Base-by-base conservation (phyloP, 2,113 vertebrate genomes). In the Ptychochromis oligacanthus region DNA sequence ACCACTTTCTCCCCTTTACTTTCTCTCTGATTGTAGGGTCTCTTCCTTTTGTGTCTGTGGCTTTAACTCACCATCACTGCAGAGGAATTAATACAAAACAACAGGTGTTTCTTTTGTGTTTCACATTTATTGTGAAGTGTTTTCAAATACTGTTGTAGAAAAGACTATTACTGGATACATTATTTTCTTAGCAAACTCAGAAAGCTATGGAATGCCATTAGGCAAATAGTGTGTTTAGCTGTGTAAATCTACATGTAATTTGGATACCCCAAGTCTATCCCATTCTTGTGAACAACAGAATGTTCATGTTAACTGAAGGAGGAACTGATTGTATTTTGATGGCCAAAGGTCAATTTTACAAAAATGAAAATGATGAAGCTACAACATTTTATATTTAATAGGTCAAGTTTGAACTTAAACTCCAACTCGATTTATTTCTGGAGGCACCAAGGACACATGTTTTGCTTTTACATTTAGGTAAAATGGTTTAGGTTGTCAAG, bases 1-100 rank as follows among this genome's bases (percentile, higher is more conserved):
- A 61, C 40, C 56, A 75, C 77, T 79, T 83, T 80, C 56, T 72
- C 67, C 67, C 26, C 67, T 54, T 72, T 54, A 72, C 46, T 54
- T 72, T 72, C 15, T 52, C 6, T 52, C 43, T 72, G 67, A 72
- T 72, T 18, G 67, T 17, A n/a, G 46, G 8, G 46, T 52, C 46
- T 72, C 46, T 54, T 54, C 26, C 46, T 72, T 72, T 72, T 72
- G 26, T 72, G n/a, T 54, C 52, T 46, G 31, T 60, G 76, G 80
- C 75, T 79, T 81, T 74, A 77, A 67, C 75, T n/a, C 49, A 22
- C 10, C 26, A 14, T 34, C 22, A 74, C 43, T 77, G 56, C 38
- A 52, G 36, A 10, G 12, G 22, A 64, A 72, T 60, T 49, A 36
- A 70, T 43, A 34, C 11, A 54, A 72, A 54, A 24, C 77, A 57